A percentile compares a stretch with the other conserved stretches of the same genome.
phyloP scores from a whole-genome alignment of 2,797 vertebrate species.

The Pelochelys cantorii region DNA sequence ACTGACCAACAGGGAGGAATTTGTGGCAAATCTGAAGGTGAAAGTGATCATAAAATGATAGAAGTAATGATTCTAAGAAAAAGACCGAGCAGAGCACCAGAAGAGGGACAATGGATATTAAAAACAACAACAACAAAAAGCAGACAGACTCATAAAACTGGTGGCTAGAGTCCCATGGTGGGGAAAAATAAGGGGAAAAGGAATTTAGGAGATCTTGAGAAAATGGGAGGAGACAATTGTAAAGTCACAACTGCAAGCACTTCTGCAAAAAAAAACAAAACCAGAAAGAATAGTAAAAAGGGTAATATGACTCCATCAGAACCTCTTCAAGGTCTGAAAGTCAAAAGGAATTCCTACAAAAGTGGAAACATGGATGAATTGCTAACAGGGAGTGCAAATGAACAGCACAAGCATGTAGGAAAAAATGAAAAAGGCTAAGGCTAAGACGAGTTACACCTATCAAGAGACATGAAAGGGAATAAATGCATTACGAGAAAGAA shows the following conservation, averaged over 20 bases:
- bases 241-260: not conserved
- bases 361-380: not conserved
- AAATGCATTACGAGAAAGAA: not conserved
- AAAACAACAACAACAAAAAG: not conserved
- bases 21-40: no score
- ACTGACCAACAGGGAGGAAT: no score
- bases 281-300: not conserved
- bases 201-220: not conserved
- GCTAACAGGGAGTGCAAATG: not conserved
- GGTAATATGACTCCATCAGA: not conserved
- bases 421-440: no score
- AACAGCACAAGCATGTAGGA: not conserved
- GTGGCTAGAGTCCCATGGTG: not conserved
- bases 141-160: not conserved
- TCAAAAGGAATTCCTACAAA: not conserved
- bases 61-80: not conserved
- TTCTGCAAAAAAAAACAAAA: not conserved
- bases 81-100: not conserved
- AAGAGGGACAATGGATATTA: not conserved
- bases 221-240: not conserved
- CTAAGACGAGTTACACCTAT: not conserved
- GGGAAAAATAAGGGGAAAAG: not conserved
- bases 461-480: not conserved
- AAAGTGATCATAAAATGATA: not conserved
- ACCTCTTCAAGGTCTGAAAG: not conserved